phyloP scores from a whole-genome alignment of 2,113 vertebrate species.

The Sakesphorus luctuosus region DNA sequence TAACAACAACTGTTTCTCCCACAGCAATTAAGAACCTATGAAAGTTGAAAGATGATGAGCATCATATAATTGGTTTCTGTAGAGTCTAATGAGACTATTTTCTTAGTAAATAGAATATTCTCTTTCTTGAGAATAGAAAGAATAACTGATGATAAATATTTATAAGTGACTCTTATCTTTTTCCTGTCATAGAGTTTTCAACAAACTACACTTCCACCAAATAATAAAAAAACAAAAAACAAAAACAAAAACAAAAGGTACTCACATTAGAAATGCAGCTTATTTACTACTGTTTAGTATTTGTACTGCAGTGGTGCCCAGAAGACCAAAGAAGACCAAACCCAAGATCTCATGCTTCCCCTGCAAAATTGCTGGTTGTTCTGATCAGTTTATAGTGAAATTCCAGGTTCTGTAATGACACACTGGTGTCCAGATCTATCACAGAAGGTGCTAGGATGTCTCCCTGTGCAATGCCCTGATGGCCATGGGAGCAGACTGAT shows the following conservation, averaged over 20 bases:
- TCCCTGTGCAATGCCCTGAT: neutral
- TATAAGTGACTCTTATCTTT: slow-evolving; percentile 36
- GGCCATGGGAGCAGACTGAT: neutral
- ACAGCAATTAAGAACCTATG: slow-evolving; percentile 54
- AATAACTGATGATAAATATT: slow-evolving; percentile 46
- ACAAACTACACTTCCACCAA: neutral
- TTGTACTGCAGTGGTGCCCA: neutral
- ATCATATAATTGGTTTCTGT: slow-evolving; percentile 41
- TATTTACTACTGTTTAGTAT: neutral
- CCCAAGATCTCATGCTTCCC: neutral
- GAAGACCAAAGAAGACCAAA: neutral
- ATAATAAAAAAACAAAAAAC: too few species aligned
- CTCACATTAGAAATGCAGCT: neutral
- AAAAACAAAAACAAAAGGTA: neutral
- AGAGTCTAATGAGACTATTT: slow-evolving; percentile 28
- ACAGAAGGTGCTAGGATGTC: neutral
- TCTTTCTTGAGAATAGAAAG: slow-evolving; percentile 38
- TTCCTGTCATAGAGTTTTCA: neutral
- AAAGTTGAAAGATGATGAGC: slow-evolving; percentile 49
- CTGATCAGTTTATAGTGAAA: neutral
- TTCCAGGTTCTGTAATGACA: neutral
- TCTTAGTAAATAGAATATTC: slow-evolving; percentile 23
- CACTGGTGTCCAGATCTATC: neutral
- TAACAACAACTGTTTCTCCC: slow-evolving; percentile 49
- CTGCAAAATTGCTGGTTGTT: neutral